phyloP scores from a whole-genome alignment of 2,797 vertebrate genomes.

The Neopelma chrysocephalum region DNA sequence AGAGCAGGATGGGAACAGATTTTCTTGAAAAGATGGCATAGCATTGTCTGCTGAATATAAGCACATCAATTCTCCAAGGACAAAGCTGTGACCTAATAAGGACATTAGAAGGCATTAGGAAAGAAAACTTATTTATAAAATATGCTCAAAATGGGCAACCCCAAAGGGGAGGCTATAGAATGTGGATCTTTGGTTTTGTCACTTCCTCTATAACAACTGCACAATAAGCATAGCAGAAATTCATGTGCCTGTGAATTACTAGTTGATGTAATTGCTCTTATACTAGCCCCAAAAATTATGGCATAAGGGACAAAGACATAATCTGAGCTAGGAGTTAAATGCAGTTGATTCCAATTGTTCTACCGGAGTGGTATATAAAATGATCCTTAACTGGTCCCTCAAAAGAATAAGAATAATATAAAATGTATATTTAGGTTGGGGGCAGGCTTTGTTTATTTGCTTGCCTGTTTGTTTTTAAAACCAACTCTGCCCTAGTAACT shows the following conservation, averaged over 20 bases:
- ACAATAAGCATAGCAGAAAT: neutral
- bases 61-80: neutral
- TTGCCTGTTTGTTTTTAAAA: neutral
- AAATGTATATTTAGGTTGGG: neutral
- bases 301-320: neutral
- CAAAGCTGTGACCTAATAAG: neutral
- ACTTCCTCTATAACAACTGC: neutral
- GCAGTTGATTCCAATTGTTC: neutral
- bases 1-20: neutral
- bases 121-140: neutral
- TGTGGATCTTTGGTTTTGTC: neutral
- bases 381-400: neutral
- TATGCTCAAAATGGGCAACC: neutral
- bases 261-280: neutral
- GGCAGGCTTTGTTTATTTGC: neutral
- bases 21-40: neutral
- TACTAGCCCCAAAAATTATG: neutral
- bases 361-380: neutral
- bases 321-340: neutral
- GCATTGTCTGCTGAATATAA: neutral
- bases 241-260: fast-evolving
- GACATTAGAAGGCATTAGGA: neutral
- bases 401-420: neutral
- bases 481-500: neutral
- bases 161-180: neutral